Conservation (phyloP, 2,888 invertebrate genomes). For the Neoascia interrupta region DNA sequence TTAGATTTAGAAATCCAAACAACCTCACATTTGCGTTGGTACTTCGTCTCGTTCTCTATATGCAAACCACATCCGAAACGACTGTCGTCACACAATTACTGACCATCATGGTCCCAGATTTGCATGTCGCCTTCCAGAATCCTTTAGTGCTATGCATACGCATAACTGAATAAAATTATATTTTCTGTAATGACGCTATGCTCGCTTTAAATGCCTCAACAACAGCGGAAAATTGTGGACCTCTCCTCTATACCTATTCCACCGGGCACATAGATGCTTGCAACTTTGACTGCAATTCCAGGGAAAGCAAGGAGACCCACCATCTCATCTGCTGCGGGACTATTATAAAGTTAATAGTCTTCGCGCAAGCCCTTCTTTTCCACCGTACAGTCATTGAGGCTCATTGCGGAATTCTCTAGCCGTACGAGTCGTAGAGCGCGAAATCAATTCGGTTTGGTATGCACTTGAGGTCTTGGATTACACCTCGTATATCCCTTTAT, state of each 20-base stretch:
- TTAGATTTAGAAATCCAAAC: too few relatives aligned
- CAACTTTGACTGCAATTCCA: slow-evolving; percentile 45
- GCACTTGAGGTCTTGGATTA: slow-evolving; percentile 51
- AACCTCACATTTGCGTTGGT: too few relatives aligned
- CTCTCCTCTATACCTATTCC: slow-evolving; percentile 24
- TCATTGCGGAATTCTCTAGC: slow-evolving; percentile 21
- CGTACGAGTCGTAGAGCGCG: too few relatives aligned
- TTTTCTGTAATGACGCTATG: slow-evolving; percentile 54
- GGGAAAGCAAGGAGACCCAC: slow-evolving; percentile 27
- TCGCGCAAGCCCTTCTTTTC: slow-evolving; percentile 38
- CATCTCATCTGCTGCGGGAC: slow-evolving; percentile 20
- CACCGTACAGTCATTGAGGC: not conserved
- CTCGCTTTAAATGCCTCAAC: slow-evolving; percentile 48
- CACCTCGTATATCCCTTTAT: not conserved
- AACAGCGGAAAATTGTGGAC: slow-evolving; percentile 57
- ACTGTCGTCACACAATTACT: too few relatives aligned
- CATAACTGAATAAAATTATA: slow-evolving; percentile 65
- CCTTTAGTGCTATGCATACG: too few relatives aligned
- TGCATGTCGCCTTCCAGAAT: too few relatives aligned
- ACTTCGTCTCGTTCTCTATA: too few relatives aligned
- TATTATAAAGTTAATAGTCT: slow-evolving; percentile 55
- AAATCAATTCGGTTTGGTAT: slow-evolving; percentile 51
- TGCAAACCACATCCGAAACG: too few relatives aligned
- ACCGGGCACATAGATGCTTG: slow-evolving; percentile 45
- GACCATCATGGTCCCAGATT: too few relatives aligned